Evolutionary conservation across 2,888 invertebrate species (phyloP), one percentile per base, ranked within the genome.

Genomic region (Norana najaformis): DNA sequence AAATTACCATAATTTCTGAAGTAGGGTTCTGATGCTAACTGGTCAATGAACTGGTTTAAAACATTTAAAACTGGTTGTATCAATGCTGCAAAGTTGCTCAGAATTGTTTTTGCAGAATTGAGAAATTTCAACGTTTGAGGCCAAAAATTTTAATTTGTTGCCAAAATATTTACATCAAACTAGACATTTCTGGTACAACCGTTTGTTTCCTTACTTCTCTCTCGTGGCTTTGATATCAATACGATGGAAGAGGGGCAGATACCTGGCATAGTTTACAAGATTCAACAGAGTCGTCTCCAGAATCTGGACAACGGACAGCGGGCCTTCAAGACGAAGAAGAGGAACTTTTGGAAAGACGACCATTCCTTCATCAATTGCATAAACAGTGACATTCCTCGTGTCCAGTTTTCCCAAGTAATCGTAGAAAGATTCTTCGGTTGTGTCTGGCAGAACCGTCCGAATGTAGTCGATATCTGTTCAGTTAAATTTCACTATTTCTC

Each of bases 301-400:
- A 92, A 99, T 95, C 95, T 99, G 99, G 90, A 98, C 97, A 93
- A 98, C 96, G 93, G 99, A 98, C 93, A 99, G 96, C 82, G 99
- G 99, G 23, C 99, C 99, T 96, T 98, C 98, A 91, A 99, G 96
- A 95, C 98, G 96, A 93, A 99, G 96, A 92, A 99, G 96, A 88
- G 99, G 99, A 91, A 99, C 97, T 95, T 98, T 97, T 90, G 99
- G 99, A 95, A 99, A 99, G 88, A 97, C 98, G 82, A 99, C 98
- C 30, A 98, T 97, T 90, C 99, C 99, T 91, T 99, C 99, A 93
- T 97, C 97, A 92, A 99, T 96, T 14, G 99, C 98, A 95, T 97
- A 97, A 88, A 99, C 95, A 90, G 96, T 97, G 3, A 99, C 96
- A 93, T 97, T 97, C 92, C 96, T 96, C 47, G 98, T 97, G 89